These are phyloP conservation scores for human (Homo sapiens) DNA, from an alignment of 2,113 vertebrate genomes.

Conservation along the genomic window DNA sequence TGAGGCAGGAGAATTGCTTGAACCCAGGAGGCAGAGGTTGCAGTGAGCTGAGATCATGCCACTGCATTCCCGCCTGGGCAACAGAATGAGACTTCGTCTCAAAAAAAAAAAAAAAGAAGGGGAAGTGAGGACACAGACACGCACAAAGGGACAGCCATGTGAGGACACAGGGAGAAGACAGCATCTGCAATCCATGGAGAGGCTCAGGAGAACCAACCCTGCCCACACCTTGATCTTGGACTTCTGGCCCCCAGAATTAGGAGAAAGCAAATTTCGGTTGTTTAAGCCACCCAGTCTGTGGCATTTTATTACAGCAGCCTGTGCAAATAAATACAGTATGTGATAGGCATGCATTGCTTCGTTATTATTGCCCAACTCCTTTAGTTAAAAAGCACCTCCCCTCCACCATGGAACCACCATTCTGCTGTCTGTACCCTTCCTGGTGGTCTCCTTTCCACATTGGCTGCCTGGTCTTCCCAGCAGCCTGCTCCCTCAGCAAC, in stretches of 20 bases:
- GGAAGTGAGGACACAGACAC: not conserved
- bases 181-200: not conserved
- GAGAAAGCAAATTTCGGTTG: not conserved
- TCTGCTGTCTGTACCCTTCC: not conserved
- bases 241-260: not conserved
- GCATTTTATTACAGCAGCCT: not conserved
- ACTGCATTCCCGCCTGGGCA: too few relatives aligned
- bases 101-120: too few relatives aligned
- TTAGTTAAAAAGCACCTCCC: not conserved
- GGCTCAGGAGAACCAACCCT: not conserved
- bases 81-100: too few relatives aligned
- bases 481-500: not conserved
- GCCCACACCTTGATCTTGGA: not conserved
- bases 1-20: too few relatives aligned
- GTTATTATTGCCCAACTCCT: not conserved
- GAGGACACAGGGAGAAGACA: not conserved
- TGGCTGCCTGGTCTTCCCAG: not conserved
- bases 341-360: not conserved
- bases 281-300: not conserved
- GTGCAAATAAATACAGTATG: rapidly evolving
- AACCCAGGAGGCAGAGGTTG: too few relatives aligned
- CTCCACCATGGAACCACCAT: not conserved
- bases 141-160: not conserved
- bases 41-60: too few relatives aligned
- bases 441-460: too few relatives aligned